Evolutionary conservation across 1,140 invertebrate species (phyloP).

Genomic region (Heliconius nattereri): DNA sequence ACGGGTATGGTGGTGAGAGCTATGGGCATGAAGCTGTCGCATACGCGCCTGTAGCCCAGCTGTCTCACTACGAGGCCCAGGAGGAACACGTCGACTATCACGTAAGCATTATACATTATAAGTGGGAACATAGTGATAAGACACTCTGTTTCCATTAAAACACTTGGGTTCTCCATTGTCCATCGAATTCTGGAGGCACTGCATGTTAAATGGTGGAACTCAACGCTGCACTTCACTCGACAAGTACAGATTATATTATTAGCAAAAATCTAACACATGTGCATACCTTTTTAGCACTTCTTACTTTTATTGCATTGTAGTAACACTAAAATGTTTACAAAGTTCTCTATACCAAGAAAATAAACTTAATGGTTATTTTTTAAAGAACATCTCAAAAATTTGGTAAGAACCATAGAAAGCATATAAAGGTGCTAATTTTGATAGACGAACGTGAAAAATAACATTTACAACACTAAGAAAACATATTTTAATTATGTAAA

Average conservation of each 20-base stretch:
- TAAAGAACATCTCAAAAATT: neutral
- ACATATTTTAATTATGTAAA: neutral
- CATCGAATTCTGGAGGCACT: too few species aligned
- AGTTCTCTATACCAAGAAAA: too few species aligned
- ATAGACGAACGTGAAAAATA: neutral
- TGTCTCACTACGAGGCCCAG: constrained; percentile 59
- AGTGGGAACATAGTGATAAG: neutral
- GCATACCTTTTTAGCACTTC: neutral
- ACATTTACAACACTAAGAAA: neutral
- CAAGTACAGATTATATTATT: too few species aligned
- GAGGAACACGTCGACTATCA: constrained; percentile 76
- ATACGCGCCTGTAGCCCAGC: constrained; percentile 61
- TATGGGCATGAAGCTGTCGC: constrained; percentile 68
- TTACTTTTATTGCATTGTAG: neutral
- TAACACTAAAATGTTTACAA: neutral
- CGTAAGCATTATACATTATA: constrained; percentile 48
- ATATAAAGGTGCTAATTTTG: neutral
- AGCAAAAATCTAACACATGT: too few species aligned
- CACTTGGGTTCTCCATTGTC: too few species aligned
- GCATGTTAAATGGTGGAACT: too few species aligned
- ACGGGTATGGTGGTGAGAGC: constrained; percentile 58
- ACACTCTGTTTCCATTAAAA: too few species aligned
- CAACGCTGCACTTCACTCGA: too few species aligned
- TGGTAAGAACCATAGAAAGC: neutral
- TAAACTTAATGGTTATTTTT: neutral